Evolutionary conservation across 2,797 vertebrate genomes (phyloP).

Genomic region (Leucoraja ocellata): DNA sequence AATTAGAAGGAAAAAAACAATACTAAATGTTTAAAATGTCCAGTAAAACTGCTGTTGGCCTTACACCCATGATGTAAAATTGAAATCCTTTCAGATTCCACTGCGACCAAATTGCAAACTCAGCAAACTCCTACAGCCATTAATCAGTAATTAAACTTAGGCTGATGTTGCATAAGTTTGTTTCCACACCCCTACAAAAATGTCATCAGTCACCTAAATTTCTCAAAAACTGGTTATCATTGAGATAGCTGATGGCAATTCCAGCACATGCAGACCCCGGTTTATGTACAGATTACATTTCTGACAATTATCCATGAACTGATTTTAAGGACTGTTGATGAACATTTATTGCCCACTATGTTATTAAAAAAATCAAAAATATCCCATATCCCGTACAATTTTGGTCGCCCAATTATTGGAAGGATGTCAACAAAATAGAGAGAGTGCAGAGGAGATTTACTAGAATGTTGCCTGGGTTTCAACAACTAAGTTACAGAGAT

Average conservation of each 20-base stretch:
- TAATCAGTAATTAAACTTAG: not conserved
- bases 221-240: too few species aligned
- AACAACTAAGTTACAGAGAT: too few species aligned
- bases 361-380: too few species aligned
- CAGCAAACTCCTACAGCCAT: not conserved
- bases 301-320: too few species aligned
- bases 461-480: too few species aligned
- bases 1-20: not conserved
- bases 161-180: not conserved
- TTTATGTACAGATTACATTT: too few species aligned
- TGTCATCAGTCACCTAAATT: not conserved
- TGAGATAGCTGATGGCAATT: not conserved
- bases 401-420: too few species aligned
- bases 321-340: too few species aligned
- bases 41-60: not conserved
- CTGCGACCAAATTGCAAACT: not conserved
- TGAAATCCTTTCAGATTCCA: not conserved
- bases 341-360: too few species aligned
- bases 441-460: too few species aligned
- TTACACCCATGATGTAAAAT: slow-evolving; percentile 27
- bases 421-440: too few species aligned
- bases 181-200: not conserved
- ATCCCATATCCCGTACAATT: too few species aligned
- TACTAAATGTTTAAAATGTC: not conserved
- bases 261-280: not conserved